Evolutionary conservation across 2,888 invertebrate species (phyloP).

Genomic region (Conops quadrifasciatus): DNA sequence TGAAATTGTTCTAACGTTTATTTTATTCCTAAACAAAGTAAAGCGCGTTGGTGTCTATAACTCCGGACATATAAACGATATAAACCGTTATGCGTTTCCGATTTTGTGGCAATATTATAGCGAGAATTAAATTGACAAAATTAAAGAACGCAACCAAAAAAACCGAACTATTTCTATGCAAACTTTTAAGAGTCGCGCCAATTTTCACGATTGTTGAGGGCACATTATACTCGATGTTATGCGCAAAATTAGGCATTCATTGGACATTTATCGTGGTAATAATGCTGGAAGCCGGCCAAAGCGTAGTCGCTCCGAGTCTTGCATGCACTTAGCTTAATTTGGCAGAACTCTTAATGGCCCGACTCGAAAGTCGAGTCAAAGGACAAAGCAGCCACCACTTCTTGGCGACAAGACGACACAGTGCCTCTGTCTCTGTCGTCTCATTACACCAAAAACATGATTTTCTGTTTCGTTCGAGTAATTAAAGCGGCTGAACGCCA

Average conservation of each 20-base stretch:
- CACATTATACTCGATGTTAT: conserved; percentile 12
- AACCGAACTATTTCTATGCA: conserved; percentile 9
- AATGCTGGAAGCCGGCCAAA: conserved; percentile 32
- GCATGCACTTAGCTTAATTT: conserved; percentile 23
- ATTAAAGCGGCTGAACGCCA: conserved; percentile 5
- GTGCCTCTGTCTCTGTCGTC: neutral
- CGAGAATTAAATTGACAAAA: no score
- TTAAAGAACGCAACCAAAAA: no score
- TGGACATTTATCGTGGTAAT: conserved; percentile 24
- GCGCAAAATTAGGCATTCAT: conserved; percentile 34
- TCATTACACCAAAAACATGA: conserved; percentile 13
- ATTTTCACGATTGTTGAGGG: no score
- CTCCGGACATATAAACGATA: no score
- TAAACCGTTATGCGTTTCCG: no score
- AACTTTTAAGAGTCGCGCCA: neutral
- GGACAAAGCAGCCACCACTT: neutral
- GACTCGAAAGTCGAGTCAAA: neutral
- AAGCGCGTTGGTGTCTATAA: no score
- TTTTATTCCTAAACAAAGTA: conserved; percentile 52
- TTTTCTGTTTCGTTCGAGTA: neutral
- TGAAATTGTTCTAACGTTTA: conserved; percentile 40
- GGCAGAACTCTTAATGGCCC: neutral
- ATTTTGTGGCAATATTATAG: no score
- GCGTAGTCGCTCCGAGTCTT: neutral
- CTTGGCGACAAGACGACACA: neutral